Conservation (phyloP, 2,113 vertebrate genomes). For the Platichthys flesus region DNA sequence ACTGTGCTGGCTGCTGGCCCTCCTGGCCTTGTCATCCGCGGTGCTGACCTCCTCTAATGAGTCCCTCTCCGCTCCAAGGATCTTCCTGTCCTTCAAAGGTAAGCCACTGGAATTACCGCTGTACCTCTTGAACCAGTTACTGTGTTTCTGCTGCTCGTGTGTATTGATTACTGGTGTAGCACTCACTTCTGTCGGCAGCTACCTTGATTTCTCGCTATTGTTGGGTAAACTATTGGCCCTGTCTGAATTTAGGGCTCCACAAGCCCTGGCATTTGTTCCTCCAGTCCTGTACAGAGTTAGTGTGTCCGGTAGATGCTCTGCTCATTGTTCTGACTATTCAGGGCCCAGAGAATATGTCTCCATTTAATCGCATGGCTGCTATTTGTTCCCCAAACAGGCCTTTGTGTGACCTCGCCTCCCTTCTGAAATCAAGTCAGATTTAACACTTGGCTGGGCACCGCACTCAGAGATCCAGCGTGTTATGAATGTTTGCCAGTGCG, state of each 20-base stretch:
- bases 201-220: constrained; percentile 9
- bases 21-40: constrained; percentile 75
- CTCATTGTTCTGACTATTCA: constrained; percentile 58
- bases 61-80: constrained; percentile 80
- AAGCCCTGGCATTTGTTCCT: constrained; percentile 16
- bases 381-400: constrained; percentile 61
- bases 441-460: constrained; percentile 74
- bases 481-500: constrained; percentile 69
- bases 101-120: constrained; percentile 46
- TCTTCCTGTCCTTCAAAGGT: constrained; percentile 88
- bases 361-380: constrained; percentile 53
- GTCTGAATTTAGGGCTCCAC: constrained; percentile 34
- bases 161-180: neutral
- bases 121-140: neutral
- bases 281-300: constrained; percentile 39
- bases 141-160: constrained; percentile 15
- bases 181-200: neutral
- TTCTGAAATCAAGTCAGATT: constrained; percentile 78
- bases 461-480: constrained; percentile 66
- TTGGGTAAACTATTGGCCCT: constrained; percentile 44
- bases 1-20: constrained; percentile 76
- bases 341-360: constrained; percentile 61
- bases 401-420: constrained; percentile 66
- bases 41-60: constrained; percentile 65
- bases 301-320: constrained; percentile 49